Base-by-base conservation (phyloP, 2,113 vertebrate species). In the Rhizomys pruinosus region DNA sequence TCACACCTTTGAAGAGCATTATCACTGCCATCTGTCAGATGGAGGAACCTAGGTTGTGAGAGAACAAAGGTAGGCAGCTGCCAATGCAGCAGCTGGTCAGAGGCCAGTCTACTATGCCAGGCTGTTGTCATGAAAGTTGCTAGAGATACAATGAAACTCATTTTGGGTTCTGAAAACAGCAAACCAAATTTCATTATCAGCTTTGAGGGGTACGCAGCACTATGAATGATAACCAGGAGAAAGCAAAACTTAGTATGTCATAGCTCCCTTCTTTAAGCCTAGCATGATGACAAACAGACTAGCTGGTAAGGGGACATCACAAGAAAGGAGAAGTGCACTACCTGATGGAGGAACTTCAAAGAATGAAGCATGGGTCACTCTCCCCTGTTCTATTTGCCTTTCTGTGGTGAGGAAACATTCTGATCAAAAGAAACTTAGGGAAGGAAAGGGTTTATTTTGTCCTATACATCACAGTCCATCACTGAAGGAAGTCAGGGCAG, bases 1-100 rank as follows among this genome's bases (percentile, higher is more conserved):
- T 86, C 44, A 73, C 61, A 84, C 52, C 23, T 42, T 23, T 57
- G 25, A 57, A 92, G 72, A 69, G 44, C 25, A 69, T 68, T 69
- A 77, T 81, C 12, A 42, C 55, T 92, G 17, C 7, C 74, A 69
- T 88, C 69, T 87, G 23, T 90, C 92, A 90, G 57, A 74, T 34
- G 17, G 84, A 64, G 34, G 93, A 88, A 82, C 52, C 88, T 85
- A 61, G 74, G 27, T 72, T 95, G 42, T 71, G 17, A 90, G 59
- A 94, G 52, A 73, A 52, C 66, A 92, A 73, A 80, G 52, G 72
- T 93, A 22, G 69, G 68, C 57, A 72, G 32, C 81, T 81, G 32
- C 68, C 39, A 93, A 55, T 80, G 61, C 59, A 52, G 44, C 29
- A 16, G 72, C 6, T 52, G 13, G 52, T 39, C 8, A 23, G 39